Evolutionary conservation across 2,888 invertebrate species (phyloP).

Genomic region (Drosophila differens): DNA sequence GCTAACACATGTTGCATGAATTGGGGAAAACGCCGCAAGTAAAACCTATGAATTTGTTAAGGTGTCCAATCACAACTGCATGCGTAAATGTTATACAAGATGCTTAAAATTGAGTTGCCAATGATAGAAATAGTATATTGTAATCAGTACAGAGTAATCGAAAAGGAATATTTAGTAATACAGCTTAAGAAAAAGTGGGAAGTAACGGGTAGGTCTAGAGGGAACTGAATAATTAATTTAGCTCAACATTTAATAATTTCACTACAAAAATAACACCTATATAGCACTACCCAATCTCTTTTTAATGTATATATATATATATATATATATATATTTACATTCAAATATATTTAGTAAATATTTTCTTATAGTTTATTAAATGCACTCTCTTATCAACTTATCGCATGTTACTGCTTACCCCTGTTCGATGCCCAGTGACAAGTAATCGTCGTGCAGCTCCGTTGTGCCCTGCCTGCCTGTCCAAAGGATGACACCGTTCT

Average conservation of each 20-base stretch:
- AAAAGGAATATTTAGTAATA: not conserved
- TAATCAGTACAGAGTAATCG: not conserved
- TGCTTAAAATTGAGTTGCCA: not conserved
- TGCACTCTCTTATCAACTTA: not conserved
- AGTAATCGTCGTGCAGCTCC: conserved; percentile 89
- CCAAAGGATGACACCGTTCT: conserved; percentile 93
- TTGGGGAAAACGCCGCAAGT: not conserved
- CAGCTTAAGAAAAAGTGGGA: no score
- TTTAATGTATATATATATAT: no score
- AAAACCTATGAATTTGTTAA: not conserved
- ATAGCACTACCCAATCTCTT: not conserved
- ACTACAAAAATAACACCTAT: no score
- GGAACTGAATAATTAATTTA: not conserved
- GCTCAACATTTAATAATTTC: not conserved
- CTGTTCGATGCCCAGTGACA: conserved; percentile 93
- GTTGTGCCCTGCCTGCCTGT: conserved; percentile 89
- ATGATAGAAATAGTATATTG: not conserved
- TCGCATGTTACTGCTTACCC: conserved; percentile 85
- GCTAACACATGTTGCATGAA: not conserved
- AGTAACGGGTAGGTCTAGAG: no score
- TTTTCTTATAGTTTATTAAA: not conserved
- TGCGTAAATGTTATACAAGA: not conserved
- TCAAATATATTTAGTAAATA: not conserved
- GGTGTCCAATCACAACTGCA: no score
- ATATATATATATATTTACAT: not conserved